Evolutionary conservation across 1,140 invertebrate genomes (phyloP), one percentile per base, ranked within the genome.

Genomic region (Pseudomyrmex gracilis): DNA sequence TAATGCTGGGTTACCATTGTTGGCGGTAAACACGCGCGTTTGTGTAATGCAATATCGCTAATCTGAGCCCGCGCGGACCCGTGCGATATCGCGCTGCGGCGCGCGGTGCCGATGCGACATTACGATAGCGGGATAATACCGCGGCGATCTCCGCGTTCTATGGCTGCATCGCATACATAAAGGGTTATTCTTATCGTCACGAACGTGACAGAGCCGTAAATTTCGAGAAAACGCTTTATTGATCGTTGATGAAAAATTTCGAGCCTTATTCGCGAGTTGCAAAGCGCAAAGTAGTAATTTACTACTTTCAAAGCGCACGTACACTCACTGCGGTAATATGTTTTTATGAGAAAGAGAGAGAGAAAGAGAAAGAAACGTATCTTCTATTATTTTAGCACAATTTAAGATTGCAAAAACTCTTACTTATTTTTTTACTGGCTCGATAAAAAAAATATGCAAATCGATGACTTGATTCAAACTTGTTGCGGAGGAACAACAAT

Each of bases 1-100:
- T 71, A 71, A 80, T 80, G 66, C 76, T 10, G 66, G 76, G 67
- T 80, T 71, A 71, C 76, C 43, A 80, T 80, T 80, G 76, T 80
- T 58, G 66, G 43, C 66, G 53, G 63, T 22, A 71, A 70, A 80
- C 66, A 70, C 64, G 24, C 66, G 43, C 76, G 43, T 80, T 58
- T 70, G 76, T 55, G 66, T 71, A 80, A 80, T 9, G 66, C 71
- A 71, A 80, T 80, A 80, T 71, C 51, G 63, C 76, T 80, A 80
- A 80, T 80, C 66, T 80, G 22, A 4, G 4, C 5, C 58, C 71
- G 70, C 17, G n/a, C 47, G 60, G 60, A 13, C 10, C 8, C 43
- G 53, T 17, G 66, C 53, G 66, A 80, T 80, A 70, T 80, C 68
- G 57, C 76, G 17, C 20, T 43, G 15, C 24, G 58, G 43, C 51